These are phyloP conservation scores for Phallusia fumigata DNA, from an alignment of 23 tunicate genomes.

Conservation along the genomic window DNA sequence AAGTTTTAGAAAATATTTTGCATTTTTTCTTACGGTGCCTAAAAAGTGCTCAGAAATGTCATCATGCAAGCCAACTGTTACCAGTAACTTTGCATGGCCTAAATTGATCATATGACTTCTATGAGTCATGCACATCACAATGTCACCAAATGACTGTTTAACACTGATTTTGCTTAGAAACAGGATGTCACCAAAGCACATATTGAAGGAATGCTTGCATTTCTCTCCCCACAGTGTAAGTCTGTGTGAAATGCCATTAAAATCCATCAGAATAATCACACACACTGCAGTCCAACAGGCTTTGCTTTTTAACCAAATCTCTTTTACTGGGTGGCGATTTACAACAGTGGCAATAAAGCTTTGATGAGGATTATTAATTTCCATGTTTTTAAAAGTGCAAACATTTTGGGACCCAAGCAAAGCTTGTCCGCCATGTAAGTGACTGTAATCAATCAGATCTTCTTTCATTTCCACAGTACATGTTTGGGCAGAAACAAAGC, in stretches of 20 bases:
- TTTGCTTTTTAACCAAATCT: constrained; percentile 38
- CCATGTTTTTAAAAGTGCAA: background rate
- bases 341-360: constrained; percentile 17
- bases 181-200: constrained; percentile 27
- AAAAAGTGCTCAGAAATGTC: background rate
- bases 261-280: constrained; percentile 19
- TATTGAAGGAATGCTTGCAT: constrained; percentile 29
- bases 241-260: background rate
- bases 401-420: background rate
- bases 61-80: background rate
- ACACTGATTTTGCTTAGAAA: background rate
- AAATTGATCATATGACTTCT: constrained; percentile 15
- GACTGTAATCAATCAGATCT: background rate
- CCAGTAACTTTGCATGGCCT: background rate
- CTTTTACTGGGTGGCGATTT: constrained; percentile 33
- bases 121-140: background rate
- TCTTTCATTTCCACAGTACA: background rate
- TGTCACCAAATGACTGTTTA: background rate
- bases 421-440: background rate
- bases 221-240: constrained; percentile 29
- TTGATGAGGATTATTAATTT: background rate
- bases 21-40: background rate
- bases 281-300: constrained; percentile 25
- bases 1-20: background rate
- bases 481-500: background rate